A percentile compares a stretch with the other conserved stretches of the same genome.
Conservation (phyloP, 2,113 vertebrate genomes). For the Vimba vimba region DNA sequence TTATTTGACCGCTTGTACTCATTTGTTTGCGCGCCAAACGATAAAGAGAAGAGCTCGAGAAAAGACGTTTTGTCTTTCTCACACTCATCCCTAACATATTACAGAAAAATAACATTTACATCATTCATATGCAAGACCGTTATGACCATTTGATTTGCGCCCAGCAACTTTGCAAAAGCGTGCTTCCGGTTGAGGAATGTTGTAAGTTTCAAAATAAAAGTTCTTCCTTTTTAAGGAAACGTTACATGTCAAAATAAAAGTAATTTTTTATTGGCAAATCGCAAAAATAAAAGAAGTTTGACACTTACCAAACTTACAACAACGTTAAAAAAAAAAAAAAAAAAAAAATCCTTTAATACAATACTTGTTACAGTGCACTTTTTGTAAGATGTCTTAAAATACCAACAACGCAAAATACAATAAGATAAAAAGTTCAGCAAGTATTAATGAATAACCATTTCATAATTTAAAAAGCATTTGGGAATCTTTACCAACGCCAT, state of each 20-base stretch:
- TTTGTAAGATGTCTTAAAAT: neutral
- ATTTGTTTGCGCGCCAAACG: neutral
- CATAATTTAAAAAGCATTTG: neutral
- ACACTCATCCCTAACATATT: neutral
- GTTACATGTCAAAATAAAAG: conserved; percentile 15
- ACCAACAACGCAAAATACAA: neutral
- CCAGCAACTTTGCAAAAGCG: neutral
- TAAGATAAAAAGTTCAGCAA: neutral
- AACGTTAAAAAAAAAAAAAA: neutral
- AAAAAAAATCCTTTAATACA: neutral
- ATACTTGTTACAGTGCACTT: neutral
- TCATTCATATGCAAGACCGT: neutral
- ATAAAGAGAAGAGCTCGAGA: neutral
- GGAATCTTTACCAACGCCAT: neutral
- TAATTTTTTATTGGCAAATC: too few species aligned
- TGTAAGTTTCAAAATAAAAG: conserved; percentile 14
- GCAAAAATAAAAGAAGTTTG: too few species aligned
- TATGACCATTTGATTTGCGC: neutral
- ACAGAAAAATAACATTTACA: neutral
- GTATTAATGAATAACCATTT: neutral
- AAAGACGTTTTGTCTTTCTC: neutral
- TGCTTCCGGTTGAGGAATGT: neutral
- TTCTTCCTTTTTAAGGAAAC: neutral
- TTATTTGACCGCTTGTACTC: conserved; percentile 54
- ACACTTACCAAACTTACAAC: neutral